Conservation (phyloP, 2,797 vertebrate genomes). For the Crocidura indochinensis region DNA sequence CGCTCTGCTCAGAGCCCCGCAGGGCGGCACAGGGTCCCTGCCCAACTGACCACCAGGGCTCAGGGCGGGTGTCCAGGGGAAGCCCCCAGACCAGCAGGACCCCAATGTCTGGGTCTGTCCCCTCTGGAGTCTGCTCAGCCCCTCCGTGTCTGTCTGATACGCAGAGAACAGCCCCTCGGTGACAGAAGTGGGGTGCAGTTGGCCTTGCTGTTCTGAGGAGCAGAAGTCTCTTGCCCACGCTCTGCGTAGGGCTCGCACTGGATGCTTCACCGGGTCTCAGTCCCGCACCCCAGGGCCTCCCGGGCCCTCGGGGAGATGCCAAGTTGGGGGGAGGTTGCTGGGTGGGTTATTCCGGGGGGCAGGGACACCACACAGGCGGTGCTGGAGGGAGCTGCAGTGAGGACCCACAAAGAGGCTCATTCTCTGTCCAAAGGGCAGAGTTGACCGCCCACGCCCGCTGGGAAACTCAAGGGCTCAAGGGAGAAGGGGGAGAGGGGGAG, state of each 20-base stretch:
- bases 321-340: no score
- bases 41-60: slow-evolving; percentile 63
- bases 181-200: no score
- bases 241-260: no score
- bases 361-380: background rate
- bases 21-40: no score
- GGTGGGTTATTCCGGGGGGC: no score
- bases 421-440: slow-evolving; percentile 73
- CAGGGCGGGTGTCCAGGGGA: slow-evolving; percentile 80
- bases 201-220: no score
- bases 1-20: no score
- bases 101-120: no score
- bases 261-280: no score
- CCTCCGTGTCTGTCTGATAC: background rate
- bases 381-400: background rate
- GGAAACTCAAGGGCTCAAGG: background rate
- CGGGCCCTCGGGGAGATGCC: background rate
- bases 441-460: slow-evolving; percentile 1
- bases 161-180: no score
- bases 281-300: background rate
- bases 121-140: background rate
- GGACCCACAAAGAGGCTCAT: slow-evolving; percentile 43
- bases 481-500: background rate
- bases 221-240: no score
- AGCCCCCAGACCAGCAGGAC: slow-evolving; percentile 77